Conservation (phyloP, 2,113 vertebrate species). For the Mastomys coucha region DNA sequence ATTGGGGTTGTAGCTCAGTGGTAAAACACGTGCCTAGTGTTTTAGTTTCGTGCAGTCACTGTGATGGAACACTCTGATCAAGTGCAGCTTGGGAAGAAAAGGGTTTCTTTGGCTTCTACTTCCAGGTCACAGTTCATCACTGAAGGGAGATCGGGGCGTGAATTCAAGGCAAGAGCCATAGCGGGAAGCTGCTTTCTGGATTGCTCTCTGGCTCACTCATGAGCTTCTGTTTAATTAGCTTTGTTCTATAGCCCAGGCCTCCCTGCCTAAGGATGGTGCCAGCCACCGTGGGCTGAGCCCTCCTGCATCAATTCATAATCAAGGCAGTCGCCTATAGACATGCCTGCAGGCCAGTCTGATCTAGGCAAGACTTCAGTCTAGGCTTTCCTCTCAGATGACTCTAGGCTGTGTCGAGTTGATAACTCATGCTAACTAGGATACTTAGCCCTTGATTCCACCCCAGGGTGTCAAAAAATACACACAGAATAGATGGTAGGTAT, state of each 20-base stretch:
- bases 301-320: not conserved
- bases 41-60: too few species aligned
- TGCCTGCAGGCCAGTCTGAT: not conserved
- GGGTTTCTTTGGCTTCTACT: not conserved
- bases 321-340: not conserved
- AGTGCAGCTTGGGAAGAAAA: not conserved
- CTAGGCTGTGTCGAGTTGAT: not conserved
- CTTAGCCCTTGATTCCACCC: not conserved
- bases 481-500: not conserved
- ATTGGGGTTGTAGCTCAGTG: not conserved
- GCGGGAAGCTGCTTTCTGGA: not conserved
- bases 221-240: not conserved
- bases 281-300: not conserved
- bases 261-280: not conserved
- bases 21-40: not conserved
- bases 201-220: not conserved
- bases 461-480: not conserved
- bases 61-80: not conserved
- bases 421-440: not conserved
- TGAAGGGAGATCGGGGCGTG: not conserved
- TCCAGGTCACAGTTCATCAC: not conserved
- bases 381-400: not conserved
- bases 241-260: not conserved
- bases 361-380: not conserved
- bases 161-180: not conserved